Percentiles rank a stretch among this genome's conserved stretches.
Evolutionary conservation across 2,888 invertebrate species (phyloP).

Genomic region (Pecten maximus): DNA sequence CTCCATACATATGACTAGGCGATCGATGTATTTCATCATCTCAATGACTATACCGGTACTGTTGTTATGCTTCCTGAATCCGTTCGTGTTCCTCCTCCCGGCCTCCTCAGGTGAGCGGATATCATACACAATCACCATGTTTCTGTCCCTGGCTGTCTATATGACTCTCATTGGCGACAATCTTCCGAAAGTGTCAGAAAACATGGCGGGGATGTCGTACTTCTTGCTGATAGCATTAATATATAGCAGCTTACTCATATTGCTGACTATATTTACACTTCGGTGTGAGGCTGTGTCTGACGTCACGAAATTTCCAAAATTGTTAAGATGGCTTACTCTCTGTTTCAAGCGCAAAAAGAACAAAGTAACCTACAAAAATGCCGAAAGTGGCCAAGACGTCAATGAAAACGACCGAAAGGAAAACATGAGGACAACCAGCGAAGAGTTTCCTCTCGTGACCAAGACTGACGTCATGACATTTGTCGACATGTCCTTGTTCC

Average conservation of each 20-base stretch:
- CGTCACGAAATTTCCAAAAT: background rate
- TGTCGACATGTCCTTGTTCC: background rate
- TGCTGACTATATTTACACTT: background rate
- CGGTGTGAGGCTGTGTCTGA: background rate
- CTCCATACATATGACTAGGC: background rate
- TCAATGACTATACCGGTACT: background rate
- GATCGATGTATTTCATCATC: background rate
- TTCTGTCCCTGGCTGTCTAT: background rate
- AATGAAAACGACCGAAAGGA: background rate
- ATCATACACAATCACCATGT: conserved; percentile 1
- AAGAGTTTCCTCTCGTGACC: background rate
- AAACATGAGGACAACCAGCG: background rate
- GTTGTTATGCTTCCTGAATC: background rate
- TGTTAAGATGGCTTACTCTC: background rate
- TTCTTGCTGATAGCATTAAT: background rate
- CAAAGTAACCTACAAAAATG: background rate
- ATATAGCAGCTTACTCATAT: background rate
- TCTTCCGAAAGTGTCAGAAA: background rate
- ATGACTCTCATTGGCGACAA: background rate
- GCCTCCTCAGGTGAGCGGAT: background rate
- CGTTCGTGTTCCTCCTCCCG: background rate
- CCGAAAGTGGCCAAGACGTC: background rate
- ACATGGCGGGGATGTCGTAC: conserved; percentile 6
- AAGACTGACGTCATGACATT: background rate
- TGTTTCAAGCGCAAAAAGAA: background rate